Percentiles rank a stretch among this genome's conserved stretches.
Conservation (phyloP, 1,140 invertebrate species). For the Drepana arcuata region DNA sequence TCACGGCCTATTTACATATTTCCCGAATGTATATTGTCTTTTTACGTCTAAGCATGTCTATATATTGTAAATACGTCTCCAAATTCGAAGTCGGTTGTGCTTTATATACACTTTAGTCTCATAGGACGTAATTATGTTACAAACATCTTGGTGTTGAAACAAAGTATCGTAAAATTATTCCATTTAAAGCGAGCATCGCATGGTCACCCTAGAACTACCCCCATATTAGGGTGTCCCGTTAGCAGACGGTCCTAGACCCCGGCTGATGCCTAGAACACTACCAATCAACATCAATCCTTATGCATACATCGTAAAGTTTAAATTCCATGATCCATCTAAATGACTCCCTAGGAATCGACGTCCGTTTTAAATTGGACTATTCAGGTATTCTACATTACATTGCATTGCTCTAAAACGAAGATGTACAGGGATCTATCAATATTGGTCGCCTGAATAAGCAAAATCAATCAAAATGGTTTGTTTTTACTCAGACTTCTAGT, state of each 20-base stretch:
- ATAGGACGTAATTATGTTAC: conserved; percentile 1
- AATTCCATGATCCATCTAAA: background rate
- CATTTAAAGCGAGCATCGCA: too few relatives aligned
- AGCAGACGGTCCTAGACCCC: conserved; percentile 6
- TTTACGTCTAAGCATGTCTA: background rate
- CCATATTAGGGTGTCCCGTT: conserved; percentile 29
- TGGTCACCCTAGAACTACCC: conserved; percentile 19
- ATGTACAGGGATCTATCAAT: conserved; percentile 2
- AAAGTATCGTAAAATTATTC: too few relatives aligned
- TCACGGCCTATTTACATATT: too few relatives aligned
- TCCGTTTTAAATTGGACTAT: conserved; percentile 3
- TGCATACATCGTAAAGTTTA: conserved; percentile 5
- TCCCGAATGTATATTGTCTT: background rate
- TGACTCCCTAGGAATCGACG: background rate
- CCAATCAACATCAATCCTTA: conserved; percentile 5
- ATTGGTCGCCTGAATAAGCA: conserved; percentile 7
- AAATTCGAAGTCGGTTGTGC: background rate
- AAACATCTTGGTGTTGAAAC: too few relatives aligned
- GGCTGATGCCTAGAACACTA: background rate
- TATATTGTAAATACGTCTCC: background rate
- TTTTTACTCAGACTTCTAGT: too few relatives aligned
- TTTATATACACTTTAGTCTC: conserved; percentile 3
- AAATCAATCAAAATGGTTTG: too few relatives aligned
- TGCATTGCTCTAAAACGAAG: background rate
- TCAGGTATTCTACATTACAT: background rate